Evolutionary conservation across 2,888 invertebrate species (phyloP), one percentile per base, ranked within the genome.

Genomic region (Apamea sordens): DNA sequence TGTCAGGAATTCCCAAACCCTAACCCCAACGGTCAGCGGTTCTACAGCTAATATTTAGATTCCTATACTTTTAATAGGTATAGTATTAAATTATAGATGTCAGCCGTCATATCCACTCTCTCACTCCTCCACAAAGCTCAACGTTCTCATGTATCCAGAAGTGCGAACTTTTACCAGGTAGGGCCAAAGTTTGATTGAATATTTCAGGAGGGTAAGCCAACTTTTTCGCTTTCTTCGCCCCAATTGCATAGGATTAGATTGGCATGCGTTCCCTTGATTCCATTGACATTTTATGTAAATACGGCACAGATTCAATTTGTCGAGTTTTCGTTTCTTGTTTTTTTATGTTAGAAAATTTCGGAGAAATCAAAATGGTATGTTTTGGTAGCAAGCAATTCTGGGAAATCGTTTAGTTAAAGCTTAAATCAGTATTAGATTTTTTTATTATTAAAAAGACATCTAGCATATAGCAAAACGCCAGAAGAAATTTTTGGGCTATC

Each of bases 121-220:
- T 24, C 11, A 63, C 36, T 32, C 0, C 11, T 61, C 1, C 13
- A 41, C 36, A 24, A 50, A 41, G 10, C 72, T 82, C 24, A 47
- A 83, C 70, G 73, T 86, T 75, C 80, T 78, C 82, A 81, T 88
- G 84, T 89, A 84, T 87, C 77, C 83, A 86, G 81, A 82, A 89
- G 85, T 84, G 81, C 83, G 89, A 93, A 92, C 87, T 92, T 91
- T 84, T 74, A 82, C 68, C 90, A 92, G 92, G 91, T 92, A 91
- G 83, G 86, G 89, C 89, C 86, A 92, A 94, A 94, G 89, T 94
- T 94, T 93, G 94, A 94, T 94, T 94, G 94, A 94, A 94, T 94
- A 93, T 93, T 92, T 93, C 92, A 92, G 83, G 86, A 89, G 82
- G 84, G 89, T 86, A 72, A 83, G 81, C 82, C 77, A 92, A 92